Base-by-base conservation (phyloP, 2,113 vertebrate species). In the Entelurus aequoreus region DNA sequence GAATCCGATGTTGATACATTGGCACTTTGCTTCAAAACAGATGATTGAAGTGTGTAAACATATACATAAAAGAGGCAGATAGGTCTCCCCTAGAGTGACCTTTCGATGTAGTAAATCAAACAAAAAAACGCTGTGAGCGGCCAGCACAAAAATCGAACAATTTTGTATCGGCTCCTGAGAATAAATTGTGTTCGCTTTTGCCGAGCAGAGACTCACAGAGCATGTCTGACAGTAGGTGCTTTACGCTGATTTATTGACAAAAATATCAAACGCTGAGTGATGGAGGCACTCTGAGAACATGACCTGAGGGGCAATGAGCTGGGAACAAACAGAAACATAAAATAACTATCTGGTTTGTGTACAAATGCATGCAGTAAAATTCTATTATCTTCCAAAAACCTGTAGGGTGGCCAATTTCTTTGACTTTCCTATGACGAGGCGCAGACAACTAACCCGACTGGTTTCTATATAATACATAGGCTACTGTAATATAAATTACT, bases 201-300 rank as follows among this genome's bases (percentile, higher is more conserved):
- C 82, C 49, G 42, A 76, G 77, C 79, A 54, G 59, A 82, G 70
- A 77, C 61, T 71, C 75, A 71, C 76, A 66, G 71, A 86, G 75
- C 84, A 87, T 78, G 78, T 80, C 83, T 85, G 76, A 84, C 79
- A 83, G 62, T 4, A 56, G 62, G 81, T 79, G 69, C 78, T 87
- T 86, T 81, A 75, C 21, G 54, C 72, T 84, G 82, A 89, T 90
- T 88, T 89, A 91, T 89, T 85, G 85, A 89, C 83, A 82, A 86
- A 86, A 87, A 87, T 77, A 85, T 88, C 82, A 88, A 87, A 83
- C 48, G 6, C 63, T 87, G 88, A 88, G 77, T 79, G 83, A 87
- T 86, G 76, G 77, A 88, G 72, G 83, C 47, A 9, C 63, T 15
- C 72, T 37, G 77, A 78, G 71, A 81, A 86, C 83, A 86, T 86